Evolutionary conservation across 2,113 vertebrate genomes (phyloP).

Genomic region (Chlamydotis undulata): DNA sequence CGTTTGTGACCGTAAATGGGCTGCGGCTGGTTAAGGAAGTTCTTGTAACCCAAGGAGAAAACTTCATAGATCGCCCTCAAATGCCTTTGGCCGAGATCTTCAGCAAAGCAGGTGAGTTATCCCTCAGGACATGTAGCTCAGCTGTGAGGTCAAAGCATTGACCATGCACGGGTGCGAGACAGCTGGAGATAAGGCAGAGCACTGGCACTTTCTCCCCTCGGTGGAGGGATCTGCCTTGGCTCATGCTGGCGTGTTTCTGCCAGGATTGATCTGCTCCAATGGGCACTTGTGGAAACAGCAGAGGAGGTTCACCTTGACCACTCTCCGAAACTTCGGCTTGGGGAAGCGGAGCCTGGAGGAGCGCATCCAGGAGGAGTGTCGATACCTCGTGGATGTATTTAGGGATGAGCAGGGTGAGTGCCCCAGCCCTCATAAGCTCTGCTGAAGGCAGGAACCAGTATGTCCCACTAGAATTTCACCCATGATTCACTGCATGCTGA

Average conservation of each 20-base stretch:
- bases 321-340: slow-evolving; percentile 81
- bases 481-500: not conserved
- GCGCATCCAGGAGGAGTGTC: slow-evolving; percentile 80
- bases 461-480: not conserved
- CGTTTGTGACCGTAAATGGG: slow-evolving; percentile 72
- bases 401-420: slow-evolving; percentile 73
- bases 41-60: slow-evolving; percentile 78
- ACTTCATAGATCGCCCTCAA: slow-evolving; percentile 76
- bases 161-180: not conserved
- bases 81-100: not conserved
- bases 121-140: not conserved
- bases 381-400: slow-evolving; percentile 63
- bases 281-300: slow-evolving; percentile 77
- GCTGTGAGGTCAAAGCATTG: not conserved
- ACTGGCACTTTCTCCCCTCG: accelerated
- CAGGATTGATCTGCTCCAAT: slow-evolving; percentile 68
- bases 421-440: accelerated
- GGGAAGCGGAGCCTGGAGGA: slow-evolving; percentile 78
- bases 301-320: slow-evolving; percentile 77
- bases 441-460: not conserved
- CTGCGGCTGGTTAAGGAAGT: slow-evolving; percentile 81
- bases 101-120: not conserved
- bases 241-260: accelerated
- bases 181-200: not conserved
- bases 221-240: not conserved